Percentiles rank a stretch among this genome's conserved stretches.
These are phyloP conservation scores for Branchipolynoe longqiensis DNA, from an alignment of 2,888 invertebrate genomes.

Conservation along the genomic window DNA sequence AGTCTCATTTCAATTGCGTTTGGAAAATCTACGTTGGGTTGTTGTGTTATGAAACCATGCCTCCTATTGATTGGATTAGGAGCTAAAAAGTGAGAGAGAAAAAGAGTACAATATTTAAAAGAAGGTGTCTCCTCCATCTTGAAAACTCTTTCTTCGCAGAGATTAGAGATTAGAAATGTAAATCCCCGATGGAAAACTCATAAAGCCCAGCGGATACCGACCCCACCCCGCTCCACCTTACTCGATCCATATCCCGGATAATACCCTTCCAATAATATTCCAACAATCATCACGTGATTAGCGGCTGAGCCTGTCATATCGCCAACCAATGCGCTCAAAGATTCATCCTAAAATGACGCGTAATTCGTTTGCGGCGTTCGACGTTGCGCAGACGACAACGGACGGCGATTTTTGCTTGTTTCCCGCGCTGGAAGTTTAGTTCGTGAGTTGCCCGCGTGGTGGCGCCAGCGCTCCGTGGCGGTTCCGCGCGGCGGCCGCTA, in stretches of 20 bases:
- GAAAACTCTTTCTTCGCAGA: too few relatives aligned
- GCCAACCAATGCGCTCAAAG: constrained; percentile 22
- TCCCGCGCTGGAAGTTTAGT: background rate
- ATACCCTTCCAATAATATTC: constrained; percentile 31
- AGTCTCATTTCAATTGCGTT: too few relatives aligned
- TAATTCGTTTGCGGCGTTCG: constrained; percentile 38
- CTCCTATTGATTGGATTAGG: too few relatives aligned
- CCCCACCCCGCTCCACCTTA: too few relatives aligned
- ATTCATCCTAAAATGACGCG: constrained; percentile 12
- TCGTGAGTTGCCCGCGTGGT: constrained; percentile 13
- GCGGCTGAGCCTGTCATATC: constrained; percentile 8
- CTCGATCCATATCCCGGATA: too few relatives aligned
- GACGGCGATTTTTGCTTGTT: background rate
- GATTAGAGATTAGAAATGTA: too few relatives aligned
- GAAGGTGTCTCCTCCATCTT: too few relatives aligned
- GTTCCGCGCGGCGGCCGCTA: background rate
- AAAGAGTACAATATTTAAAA: too few relatives aligned
- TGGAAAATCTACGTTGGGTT: too few relatives aligned
- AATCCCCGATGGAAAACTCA: constrained; percentile 18
- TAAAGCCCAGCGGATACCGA: constrained; percentile 23
- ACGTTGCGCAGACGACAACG: background rate
- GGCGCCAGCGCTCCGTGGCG: constrained; percentile 6
- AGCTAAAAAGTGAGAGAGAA: too few relatives aligned
- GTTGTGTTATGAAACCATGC: too few relatives aligned
- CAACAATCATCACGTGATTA: constrained; percentile 36